These are phyloP conservation scores for Mormyrus lacerda DNA, from an alignment of 2,113 vertebrate genomes.

Conservation along the genomic window DNA sequence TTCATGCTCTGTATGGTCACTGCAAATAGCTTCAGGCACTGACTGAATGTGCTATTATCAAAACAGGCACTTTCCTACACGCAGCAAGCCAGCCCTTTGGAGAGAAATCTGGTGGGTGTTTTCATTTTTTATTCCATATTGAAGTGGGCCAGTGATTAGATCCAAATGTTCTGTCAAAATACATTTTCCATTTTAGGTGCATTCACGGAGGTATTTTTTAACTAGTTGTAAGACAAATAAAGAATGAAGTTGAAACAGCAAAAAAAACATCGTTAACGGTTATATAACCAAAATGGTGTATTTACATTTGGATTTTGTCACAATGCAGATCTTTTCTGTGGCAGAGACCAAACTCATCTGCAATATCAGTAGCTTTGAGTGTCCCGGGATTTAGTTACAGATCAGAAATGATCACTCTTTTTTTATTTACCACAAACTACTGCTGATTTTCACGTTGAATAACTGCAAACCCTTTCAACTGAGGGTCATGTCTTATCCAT, in stretches of 20 bases:
- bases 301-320: neutral
- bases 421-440: neutral
- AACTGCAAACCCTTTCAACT: neutral
- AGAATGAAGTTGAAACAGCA: neutral
- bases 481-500: neutral
- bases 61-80: slow-evolving; percentile 70
- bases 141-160: neutral
- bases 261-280: neutral
- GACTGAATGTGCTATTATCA: neutral
- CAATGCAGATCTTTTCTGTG: neutral
- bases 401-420: neutral
- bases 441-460: neutral
- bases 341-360: neutral
- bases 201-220: neutral
- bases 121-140: neutral
- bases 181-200: neutral
- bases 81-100: slow-evolving; percentile 38
- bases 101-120: slow-evolving; percentile 59
- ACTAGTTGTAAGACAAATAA: neutral
- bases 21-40: neutral
- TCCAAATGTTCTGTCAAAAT: neutral
- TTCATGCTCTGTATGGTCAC: neutral
- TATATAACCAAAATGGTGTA: neutral
- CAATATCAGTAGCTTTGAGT: neutral
- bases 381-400: neutral